Evolutionary conservation across 2,113 vertebrate species (phyloP).

Genomic region (Dromiciops gliroides): DNA sequence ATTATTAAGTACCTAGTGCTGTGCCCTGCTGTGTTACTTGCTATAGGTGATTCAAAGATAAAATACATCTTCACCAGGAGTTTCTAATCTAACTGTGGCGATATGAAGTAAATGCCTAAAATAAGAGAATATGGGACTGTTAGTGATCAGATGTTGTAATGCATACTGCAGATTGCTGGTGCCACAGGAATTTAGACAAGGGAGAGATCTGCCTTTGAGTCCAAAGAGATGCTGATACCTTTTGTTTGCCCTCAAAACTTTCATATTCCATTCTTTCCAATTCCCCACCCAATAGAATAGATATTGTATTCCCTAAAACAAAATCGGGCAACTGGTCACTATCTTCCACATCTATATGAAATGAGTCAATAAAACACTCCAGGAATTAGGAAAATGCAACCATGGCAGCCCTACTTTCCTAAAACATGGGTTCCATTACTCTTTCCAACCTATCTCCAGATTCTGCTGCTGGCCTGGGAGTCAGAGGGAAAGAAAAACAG

Average conservation of each 20-base stretch:
- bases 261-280: not conserved
- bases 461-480: not conserved
- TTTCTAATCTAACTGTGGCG: not conserved
- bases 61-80: not conserved
- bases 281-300: rapidly evolving
- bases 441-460: not conserved
- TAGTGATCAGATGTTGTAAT: not conserved
- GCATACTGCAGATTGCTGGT: not conserved
- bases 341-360: not conserved
- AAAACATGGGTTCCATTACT: rapidly evolving
- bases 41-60: not conserved
- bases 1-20: not conserved
- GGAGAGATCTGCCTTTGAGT: not conserved
- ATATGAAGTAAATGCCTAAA: not conserved
- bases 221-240: not conserved
- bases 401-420: not conserved
- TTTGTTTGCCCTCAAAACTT: not conserved
- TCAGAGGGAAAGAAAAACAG: not conserved
- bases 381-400: not conserved
- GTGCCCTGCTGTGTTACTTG: not conserved
- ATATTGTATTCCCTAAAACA: not conserved
- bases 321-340: not conserved
- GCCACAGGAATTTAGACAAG: not conserved
- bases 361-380: rapidly evolving
- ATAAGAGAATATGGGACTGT: not conserved